Evolutionary conservation across 2,797 vertebrate genomes (phyloP), one percentile per base, ranked within the genome.

Genomic region (Iguana delicatissima): DNA sequence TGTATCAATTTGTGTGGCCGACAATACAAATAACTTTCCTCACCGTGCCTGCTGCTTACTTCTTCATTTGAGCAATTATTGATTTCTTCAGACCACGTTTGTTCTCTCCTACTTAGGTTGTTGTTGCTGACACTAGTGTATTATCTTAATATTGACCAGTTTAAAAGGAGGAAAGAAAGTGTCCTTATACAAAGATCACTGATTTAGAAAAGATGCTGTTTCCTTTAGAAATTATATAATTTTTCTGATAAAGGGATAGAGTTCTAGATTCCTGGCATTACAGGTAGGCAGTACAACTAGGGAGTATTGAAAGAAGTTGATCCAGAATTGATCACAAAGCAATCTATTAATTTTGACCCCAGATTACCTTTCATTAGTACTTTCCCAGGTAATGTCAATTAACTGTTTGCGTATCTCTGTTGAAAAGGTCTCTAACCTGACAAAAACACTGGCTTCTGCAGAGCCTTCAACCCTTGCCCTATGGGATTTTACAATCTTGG

Each of bases 1-100:
- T 62, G 20, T 62, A 62, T 62, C 59, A 62, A 1, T 62, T 62
- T 20, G 5, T 62, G 59, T 20, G 92, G 95, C 92, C 93, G 85
- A 90, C 73, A 46, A 18, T 85, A 4, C 8, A 10, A 50, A 22
- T 10, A 13, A 1, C 50, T 32, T 50, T 64, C 24, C 32, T 9
- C n/a, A 38, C 29, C 9, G 13, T 73, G 57, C 18, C 6, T n/a
- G 12, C 2, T 42, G 20, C 2, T 46, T 57, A 14, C 2, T 29
- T 35, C 32, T 81, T 38, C 55, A 55, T 38, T 38, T 59, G 6
- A 29, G 55, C 2, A 20, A 59, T 38, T 62, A 16, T 32, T 79
- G 24, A 62, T 59, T 14, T 46, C 14, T 77, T 76, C 26, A 16
- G 14, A 4, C 52, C 3, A 52, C 16, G 52, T 85, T 22, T 84